A percentile compares a stretch with the other conserved stretches of the same genome.
These are phyloP conservation scores for Sebastes hubbsi DNA, from an alignment of 2,797 vertebrate genomes.

Conservation along the genomic window DNA sequence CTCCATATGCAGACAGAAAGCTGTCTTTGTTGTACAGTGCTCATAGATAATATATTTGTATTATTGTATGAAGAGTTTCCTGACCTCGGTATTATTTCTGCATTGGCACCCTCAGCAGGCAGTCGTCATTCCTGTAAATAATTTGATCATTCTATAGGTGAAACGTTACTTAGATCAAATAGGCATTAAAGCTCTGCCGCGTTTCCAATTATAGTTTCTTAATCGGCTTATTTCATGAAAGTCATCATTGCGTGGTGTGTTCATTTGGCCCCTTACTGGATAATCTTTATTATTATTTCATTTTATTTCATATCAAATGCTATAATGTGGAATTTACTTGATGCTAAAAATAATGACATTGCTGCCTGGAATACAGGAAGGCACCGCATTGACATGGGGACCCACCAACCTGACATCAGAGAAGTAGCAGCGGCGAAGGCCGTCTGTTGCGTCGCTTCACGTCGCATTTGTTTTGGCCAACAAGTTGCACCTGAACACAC, in stretches of 20 bases:
- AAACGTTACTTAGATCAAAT: neutral
- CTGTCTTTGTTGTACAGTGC: neutral
- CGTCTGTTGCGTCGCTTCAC: rapidly evolving
- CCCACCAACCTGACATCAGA: neutral
- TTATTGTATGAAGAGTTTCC: neutral
- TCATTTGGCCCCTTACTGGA: conserved; percentile 5
- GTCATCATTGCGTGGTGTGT: neutral
- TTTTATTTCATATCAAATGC: conserved; percentile 14
- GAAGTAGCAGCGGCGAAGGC: no score
- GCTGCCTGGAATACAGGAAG: neutral
- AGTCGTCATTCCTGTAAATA: neutral
- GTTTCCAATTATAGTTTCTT: conserved; percentile 14
- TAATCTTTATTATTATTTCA: conserved; percentile 7
- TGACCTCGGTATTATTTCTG: neutral
- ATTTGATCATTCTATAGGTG: conserved; percentile 1
- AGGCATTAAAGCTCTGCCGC: neutral
- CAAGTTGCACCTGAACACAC: no score
- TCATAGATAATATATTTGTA: neutral
- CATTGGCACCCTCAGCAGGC: neutral
- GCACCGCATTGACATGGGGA: neutral
- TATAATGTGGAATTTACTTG: neutral
- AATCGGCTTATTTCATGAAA: conserved; percentile 18
- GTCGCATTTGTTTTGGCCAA: no score
- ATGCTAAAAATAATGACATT: neutral
- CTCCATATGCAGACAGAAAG: neutral